Percentiles rank a stretch among this genome's conserved stretches.
Evolutionary conservation across 2,113 vertebrate species (phyloP).

Genomic region (Naja naja): DNA sequence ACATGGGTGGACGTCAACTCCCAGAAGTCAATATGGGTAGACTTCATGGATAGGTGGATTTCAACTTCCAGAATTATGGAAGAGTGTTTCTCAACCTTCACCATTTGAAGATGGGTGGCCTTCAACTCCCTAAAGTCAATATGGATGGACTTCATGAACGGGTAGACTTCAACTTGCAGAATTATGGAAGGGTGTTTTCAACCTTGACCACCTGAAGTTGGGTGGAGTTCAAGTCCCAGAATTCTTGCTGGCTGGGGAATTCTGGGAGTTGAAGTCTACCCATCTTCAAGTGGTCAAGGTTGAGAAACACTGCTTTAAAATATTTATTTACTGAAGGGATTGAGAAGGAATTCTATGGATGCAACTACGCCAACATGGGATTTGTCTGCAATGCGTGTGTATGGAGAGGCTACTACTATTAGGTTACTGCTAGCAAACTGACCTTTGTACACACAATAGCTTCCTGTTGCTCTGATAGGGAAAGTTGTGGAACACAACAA

Average conservation of each 20-base stretch:
- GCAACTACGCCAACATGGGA: not conserved
- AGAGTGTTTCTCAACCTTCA: too few species aligned
- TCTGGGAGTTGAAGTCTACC: not conserved
- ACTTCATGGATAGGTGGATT: too few species aligned
- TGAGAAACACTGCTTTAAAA: not conserved
- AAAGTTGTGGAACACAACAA: not conserved
- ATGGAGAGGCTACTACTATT: not conserved
- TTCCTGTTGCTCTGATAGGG: not conserved
- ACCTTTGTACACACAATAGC: not conserved
- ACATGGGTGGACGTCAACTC: not conserved
- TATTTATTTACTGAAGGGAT: not conserved
- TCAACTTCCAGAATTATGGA: too few species aligned
- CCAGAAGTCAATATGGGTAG: too few species aligned
- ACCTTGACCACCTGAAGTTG: too few species aligned
- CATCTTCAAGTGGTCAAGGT: not conserved
- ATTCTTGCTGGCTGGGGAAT: not conserved
- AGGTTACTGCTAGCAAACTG: not conserved
- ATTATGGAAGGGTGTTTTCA: too few species aligned
- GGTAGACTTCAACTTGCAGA: too few species aligned
- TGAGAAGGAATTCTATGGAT: not conserved
- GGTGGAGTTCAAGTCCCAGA: not conserved
- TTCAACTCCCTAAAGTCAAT: too few species aligned
- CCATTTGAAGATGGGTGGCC: too few species aligned
- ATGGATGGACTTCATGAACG: too few species aligned
- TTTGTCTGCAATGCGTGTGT: not conserved